A percentile compares a stretch with the other conserved stretches of the same genome.
These are phyloP conservation scores for Acleris sparsana DNA, from an alignment of 2,888 invertebrate genomes.

Conservation along the genomic window DNA sequence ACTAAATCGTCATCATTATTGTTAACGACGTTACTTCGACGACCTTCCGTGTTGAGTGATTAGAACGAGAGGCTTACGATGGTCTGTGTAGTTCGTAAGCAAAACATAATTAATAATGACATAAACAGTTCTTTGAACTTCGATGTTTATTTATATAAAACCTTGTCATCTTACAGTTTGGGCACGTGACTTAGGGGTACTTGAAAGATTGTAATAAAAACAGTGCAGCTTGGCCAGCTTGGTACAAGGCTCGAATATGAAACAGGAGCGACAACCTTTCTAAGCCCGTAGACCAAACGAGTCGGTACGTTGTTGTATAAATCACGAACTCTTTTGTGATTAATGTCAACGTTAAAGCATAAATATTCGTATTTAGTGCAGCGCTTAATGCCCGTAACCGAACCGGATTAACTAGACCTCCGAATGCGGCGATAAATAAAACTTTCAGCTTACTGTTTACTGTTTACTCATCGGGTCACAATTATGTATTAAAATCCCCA, in stretches of 20 bases:
- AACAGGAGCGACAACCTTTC: constrained; percentile 41
- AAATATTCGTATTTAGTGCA: constrained; percentile 80
- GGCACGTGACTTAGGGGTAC: constrained; percentile 53
- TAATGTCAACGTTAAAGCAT: constrained; percentile 76
- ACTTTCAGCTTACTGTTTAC: constrained; percentile 72
- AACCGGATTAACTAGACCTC: constrained; percentile 65
- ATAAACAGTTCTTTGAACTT: not conserved
- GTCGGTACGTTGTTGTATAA: constrained; percentile 57
- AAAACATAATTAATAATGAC: not conserved
- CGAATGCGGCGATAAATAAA: constrained; percentile 68
- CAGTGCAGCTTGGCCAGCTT: constrained; percentile 60
- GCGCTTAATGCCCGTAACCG: constrained; percentile 53
- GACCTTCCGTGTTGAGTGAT: too few relatives aligned
- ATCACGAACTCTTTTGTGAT: constrained; percentile 78
- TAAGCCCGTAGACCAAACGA: constrained; percentile 53
- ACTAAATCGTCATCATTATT: too few relatives aligned
- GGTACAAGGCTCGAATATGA: constrained; percentile 46
- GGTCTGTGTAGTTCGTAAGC: too few relatives aligned
- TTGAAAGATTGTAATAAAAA: constrained; percentile 61
- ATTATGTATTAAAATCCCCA: constrained; percentile 76
- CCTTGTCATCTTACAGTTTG: not conserved
- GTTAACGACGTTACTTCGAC: too few relatives aligned
- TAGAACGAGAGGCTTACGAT: too few relatives aligned
- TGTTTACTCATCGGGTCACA: constrained; percentile 72
- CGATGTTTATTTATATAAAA: not conserved